Conservation (phyloP, 2,888 invertebrate species). For the Argyresthia goedartella region DNA sequence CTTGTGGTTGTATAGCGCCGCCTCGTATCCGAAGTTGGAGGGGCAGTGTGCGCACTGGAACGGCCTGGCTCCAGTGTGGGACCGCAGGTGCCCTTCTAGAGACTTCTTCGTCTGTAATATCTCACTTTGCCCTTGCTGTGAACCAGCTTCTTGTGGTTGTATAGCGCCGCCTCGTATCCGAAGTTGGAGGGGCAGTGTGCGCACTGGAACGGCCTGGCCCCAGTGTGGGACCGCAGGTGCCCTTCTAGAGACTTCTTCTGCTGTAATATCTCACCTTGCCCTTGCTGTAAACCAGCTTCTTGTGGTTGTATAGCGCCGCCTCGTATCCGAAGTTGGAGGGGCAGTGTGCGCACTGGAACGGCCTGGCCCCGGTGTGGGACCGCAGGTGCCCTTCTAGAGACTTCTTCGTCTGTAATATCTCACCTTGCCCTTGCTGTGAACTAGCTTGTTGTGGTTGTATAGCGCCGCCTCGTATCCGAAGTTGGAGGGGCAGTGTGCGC, state of each 20-base stretch:
- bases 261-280: neutral
- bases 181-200: too few species aligned
- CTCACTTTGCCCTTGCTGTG: neutral
- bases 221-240: too few species aligned
- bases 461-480: neutral
- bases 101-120: too few species aligned
- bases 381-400: too few species aligned
- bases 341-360: too few species aligned
- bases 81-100: too few species aligned
- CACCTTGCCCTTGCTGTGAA: neutral
- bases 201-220: too few species aligned
- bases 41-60: too few species aligned
- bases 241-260: too few species aligned
- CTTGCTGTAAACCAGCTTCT: neutral
- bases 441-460: neutral
- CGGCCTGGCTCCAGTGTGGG: too few species aligned
- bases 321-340: slow-evolving; percentile 2
- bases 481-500: slow-evolving; percentile 7
- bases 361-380: too few species aligned
- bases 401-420: too few species aligned
- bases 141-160: neutral
- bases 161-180: slow-evolving; percentile 8
- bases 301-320: slow-evolving; percentile 5
- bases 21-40: slow-evolving; percentile 6
- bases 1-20: slow-evolving; percentile 3